Conservation (phyloP, 2,113 vertebrate species). For the Oxyruncus cristatus region DNA sequence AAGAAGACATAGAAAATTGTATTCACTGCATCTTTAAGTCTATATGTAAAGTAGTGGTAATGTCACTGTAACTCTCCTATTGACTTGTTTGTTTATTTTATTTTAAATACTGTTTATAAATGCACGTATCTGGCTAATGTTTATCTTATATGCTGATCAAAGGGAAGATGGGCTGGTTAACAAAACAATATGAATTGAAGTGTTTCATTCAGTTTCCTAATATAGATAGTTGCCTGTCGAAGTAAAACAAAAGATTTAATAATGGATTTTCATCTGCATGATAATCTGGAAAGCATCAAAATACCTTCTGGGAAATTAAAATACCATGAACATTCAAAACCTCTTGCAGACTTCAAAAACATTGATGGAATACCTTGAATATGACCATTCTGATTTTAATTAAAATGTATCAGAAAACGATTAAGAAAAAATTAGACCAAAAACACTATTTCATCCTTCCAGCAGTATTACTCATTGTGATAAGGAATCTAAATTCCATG, state of each 20-base stretch:
- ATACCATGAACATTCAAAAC: neutral
- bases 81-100: neutral
- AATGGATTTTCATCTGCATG: neutral
- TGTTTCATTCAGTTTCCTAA: neutral
- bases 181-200: neutral
- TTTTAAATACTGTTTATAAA: neutral
- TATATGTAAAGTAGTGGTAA: neutral
- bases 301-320: neutral
- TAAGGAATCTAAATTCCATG: neutral
- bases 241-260: neutral
- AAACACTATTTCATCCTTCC: neutral
- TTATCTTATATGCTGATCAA: neutral
- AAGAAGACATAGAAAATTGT: neutral
- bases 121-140: neutral
- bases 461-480: neutral
- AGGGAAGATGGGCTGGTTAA: neutral
- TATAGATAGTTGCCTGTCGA: neutral
- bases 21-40: neutral
- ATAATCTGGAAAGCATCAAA: neutral
- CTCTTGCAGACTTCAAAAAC: neutral
- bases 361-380: neutral
- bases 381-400: neutral
- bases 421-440: neutral
- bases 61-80: neutral
- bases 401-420: neutral